Conservation (phyloP, 2,888 invertebrate species). For the Aphidius colemani region DNA sequence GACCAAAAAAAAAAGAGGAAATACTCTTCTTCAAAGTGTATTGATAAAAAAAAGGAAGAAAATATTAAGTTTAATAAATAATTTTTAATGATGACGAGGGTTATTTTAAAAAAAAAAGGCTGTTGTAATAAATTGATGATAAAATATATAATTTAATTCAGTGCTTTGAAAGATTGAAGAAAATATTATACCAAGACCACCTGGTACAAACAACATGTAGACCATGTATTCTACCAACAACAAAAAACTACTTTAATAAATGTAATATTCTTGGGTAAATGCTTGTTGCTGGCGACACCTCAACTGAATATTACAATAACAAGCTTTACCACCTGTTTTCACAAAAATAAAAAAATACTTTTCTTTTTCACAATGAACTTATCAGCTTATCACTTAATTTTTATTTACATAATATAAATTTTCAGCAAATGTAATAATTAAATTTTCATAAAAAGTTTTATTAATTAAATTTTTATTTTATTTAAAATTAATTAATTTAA, state of each 20-base stretch:
- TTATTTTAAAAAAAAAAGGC: too few relatives aligned
- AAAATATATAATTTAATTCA: neutral
- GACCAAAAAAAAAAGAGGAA: too few relatives aligned
- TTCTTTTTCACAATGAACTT: constrained; percentile 1
- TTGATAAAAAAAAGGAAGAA: too few relatives aligned
- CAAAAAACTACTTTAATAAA: constrained; percentile 36
- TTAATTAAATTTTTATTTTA: too few relatives aligned
- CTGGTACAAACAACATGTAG: constrained; percentile 40
- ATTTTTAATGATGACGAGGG: too few relatives aligned
- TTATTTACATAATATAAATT: neutral
- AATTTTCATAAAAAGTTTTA: too few relatives aligned
- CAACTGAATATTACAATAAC: constrained; percentile 28
- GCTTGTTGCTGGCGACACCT: constrained; percentile 7
- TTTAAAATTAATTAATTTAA: too few relatives aligned
- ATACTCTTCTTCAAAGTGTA: too few relatives aligned
- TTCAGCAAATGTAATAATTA: too few relatives aligned
- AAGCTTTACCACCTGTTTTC: constrained; percentile 21
- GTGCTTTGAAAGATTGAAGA: neutral
- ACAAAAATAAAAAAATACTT: neutral
- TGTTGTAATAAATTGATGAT: too few relatives aligned
- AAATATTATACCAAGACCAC: constrained; percentile 32
- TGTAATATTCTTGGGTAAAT: constrained; percentile 33
- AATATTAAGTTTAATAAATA: too few relatives aligned
- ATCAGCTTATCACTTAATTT: neutral
- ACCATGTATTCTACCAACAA: constrained; percentile 35